These are phyloP conservation scores for Mycetomoellerius zeteki DNA, from an alignment of 1,140 invertebrate genomes.

Conservation along the genomic window DNA sequence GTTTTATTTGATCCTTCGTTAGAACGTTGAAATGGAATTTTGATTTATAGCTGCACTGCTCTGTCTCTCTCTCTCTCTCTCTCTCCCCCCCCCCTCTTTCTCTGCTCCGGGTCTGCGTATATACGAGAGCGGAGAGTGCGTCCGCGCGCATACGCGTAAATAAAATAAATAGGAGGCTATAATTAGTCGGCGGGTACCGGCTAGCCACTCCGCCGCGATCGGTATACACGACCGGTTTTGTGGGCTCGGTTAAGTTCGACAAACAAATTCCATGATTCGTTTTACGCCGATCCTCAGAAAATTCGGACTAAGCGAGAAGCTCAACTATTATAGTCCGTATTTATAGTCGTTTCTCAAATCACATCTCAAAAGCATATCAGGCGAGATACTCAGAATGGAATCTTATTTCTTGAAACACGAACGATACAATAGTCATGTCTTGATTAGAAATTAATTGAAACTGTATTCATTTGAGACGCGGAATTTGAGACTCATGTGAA, in stretches of 20 bases:
- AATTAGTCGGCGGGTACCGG: conserved; percentile 82
- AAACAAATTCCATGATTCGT: conserved; percentile 63
- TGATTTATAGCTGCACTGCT: conserved; percentile 84
- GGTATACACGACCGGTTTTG: conserved; percentile 73
- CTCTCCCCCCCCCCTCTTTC: not conserved
- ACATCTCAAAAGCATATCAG: too few species aligned
- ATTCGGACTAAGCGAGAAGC: conserved; percentile 28
- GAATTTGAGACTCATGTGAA: too few species aligned
- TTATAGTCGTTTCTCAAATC: too few species aligned
- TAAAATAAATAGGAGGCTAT: conserved; percentile 87
- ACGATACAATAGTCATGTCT: too few species aligned
- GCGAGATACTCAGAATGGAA: too few species aligned
- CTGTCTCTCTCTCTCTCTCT: conserved; percentile 22
- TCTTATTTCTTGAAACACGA: too few species aligned
- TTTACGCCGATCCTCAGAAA: conserved; percentile 63
- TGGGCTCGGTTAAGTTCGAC: conserved; percentile 52
- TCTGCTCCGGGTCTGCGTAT: conserved; percentile 50
- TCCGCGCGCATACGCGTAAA: conserved; percentile 81
- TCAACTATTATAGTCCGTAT: too few species aligned
- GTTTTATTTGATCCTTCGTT: conserved; percentile 88
- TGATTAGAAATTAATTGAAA: too few species aligned
- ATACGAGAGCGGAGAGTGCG: conserved; percentile 70
- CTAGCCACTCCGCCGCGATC: conserved; percentile 64
- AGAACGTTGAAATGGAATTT: conserved; percentile 88
- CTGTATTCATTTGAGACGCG: too few species aligned